Base-by-base conservation (phyloP, 2,888 invertebrate genomes). In the Dioctria linearis region DNA sequence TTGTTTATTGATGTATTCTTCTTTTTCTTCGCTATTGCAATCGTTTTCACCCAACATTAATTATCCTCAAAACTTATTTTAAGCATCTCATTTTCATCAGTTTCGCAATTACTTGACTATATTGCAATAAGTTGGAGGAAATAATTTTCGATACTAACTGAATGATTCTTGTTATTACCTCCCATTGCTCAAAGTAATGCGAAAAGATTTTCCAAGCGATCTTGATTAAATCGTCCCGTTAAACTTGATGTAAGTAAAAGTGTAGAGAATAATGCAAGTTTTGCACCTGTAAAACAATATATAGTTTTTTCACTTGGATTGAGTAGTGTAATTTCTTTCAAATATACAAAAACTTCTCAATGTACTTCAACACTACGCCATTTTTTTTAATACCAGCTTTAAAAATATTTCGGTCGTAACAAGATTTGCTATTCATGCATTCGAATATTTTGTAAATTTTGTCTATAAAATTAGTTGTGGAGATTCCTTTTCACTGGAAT, bases 371-470 rank as follows among this genome's bases (percentile, higher is more conserved):
- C 11, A 51, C 51, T 11, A 51, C 8, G 8, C 2, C 25, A 25
- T 25, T 51, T 67, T 65, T 25, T 25, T 25, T 25, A 25, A 25
- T 25, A 25, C 25, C 25, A 25, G 25, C 25, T 25, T 1, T 25
- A 13, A 54, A 78, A 13, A 57, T 67, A 61, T 63, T 82, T 13
- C 43, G 65, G 80, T 80, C 63, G 42, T 78, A 46, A 6, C 57
- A 37, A n/a, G 71, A 39, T 42, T 51, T 67, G 61, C 78, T 78
- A 78, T 80, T 82, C 8, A 82, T 46, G 54, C 78, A 80, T n/a
- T 80, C 80, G 42, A 82, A 76, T 59, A 80, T 40, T 40, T 25
- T 67, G 59, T 80, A 37, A 11, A 81, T 51, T 42, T 75, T 81
- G 59, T 57, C 65, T 46, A 73, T 46, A 73, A 78, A 80, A 13